Evolutionary conservation across 2,888 invertebrate species (phyloP).

Genomic region (Endomychus coccineus): DNA sequence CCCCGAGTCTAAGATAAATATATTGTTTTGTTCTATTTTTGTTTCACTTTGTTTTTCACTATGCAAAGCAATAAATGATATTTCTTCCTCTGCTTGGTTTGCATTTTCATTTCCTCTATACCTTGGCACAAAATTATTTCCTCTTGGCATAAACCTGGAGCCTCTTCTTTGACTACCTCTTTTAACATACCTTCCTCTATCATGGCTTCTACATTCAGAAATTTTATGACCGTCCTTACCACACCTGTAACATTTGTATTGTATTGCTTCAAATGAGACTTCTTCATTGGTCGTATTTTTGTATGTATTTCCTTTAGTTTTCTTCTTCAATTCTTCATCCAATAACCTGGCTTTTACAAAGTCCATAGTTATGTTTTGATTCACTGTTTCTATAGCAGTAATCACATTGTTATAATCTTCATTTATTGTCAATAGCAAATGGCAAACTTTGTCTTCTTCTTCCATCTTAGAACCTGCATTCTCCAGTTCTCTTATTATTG

Average conservation of each 20-base stretch:
- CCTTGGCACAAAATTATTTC: too few species aligned
- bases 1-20: conserved; percentile 15
- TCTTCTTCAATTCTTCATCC: conserved; percentile 23
- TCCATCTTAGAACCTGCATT: conserved; percentile 21
- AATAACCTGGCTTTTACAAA: conserved; percentile 24
- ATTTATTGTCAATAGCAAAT: conserved; percentile 22
- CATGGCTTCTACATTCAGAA: conserved; percentile 8
- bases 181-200: too few species aligned
- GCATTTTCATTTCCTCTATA: neutral
- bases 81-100: conserved; percentile 7
- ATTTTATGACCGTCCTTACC: conserved; percentile 10
- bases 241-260: conserved; percentile 12
- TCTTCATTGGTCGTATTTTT: conserved; percentile 16
- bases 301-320: conserved; percentile 9
- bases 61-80: conserved; percentile 6
- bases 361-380: conserved; percentile 20
- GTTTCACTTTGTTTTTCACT: neutral
- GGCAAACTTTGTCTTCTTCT: conserved; percentile 25
- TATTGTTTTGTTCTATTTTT: neutral
- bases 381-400: conserved; percentile 25
- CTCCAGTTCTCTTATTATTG: conserved; percentile 23
- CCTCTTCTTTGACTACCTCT: conserved; percentile 5
- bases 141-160: too few species aligned
- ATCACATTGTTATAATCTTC: conserved; percentile 23
- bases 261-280: conserved; percentile 9